Evolutionary conservation across 2,888 invertebrate species (phyloP).

Genomic region (Plagodis dolabraria): DNA sequence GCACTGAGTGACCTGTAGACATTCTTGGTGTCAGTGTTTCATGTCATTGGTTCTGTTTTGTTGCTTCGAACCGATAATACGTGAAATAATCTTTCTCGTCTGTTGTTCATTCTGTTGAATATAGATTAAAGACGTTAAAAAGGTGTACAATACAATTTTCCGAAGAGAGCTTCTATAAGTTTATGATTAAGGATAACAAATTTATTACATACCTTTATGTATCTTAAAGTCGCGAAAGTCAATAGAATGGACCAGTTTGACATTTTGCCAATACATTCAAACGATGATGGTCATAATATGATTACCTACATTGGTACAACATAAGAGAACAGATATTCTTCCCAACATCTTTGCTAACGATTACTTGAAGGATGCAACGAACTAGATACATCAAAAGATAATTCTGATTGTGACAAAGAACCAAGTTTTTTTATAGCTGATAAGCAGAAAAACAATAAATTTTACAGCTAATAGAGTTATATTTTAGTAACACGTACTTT

Average conservation of each 20-base stretch:
- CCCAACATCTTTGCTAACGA: no score
- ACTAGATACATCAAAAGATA: no score
- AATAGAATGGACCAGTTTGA: slow-evolving; percentile 25
- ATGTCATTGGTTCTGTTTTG: slow-evolving; percentile 57
- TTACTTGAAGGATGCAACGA: no score
- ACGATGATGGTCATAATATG: slow-evolving; percentile 9
- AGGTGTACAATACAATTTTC: background rate
- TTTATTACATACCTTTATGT: background rate
- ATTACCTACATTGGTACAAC: background rate
- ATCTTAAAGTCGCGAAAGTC: slow-evolving; percentile 7
- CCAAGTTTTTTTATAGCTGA: no score
- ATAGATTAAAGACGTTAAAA: background rate
- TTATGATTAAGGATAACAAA: background rate
- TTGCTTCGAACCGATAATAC: slow-evolving; percentile 46
- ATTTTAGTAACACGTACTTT: no score
- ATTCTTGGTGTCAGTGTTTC: slow-evolving; percentile 61
- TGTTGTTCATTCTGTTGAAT: slow-evolving; percentile 12
- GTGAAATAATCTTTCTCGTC: slow-evolving; percentile 30
- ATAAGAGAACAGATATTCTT: no score
- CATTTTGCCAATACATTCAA: slow-evolving; percentile 20
- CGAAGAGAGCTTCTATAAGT: background rate
- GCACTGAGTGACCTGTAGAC: slow-evolving; percentile 61
- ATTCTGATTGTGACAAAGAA: no score
- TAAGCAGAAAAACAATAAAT: no score
- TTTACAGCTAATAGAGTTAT: no score